Conservation (phyloP, 1,140 invertebrate genomes). For the Habropoda laboriosa region DNA sequence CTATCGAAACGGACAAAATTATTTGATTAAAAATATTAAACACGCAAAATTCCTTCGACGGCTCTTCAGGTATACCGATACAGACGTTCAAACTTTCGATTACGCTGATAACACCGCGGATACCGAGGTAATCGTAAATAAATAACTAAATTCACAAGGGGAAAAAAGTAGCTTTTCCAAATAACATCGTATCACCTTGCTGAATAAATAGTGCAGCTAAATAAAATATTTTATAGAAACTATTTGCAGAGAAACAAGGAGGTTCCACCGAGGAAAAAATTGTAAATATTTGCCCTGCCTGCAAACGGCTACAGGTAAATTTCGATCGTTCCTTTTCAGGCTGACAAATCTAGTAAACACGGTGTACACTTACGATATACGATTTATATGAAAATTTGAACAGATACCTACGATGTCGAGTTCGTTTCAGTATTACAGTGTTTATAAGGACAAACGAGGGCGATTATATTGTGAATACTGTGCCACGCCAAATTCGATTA, state of each 20-base stretch:
- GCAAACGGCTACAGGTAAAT: conserved; percentile 25
- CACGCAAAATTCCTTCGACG: no score
- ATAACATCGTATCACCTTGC: background rate
- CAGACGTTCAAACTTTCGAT: background rate
- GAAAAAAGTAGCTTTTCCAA: background rate
- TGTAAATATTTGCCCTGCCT: conserved; percentile 3
- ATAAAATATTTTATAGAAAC: conserved; percentile 12
- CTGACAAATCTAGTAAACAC: background rate
- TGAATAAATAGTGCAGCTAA: background rate
- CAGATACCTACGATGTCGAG: background rate
- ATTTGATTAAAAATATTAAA: background rate
- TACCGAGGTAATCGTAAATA: conserved; percentile 5
- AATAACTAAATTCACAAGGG: no score
- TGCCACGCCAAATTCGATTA: background rate
- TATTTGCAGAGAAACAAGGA: background rate
- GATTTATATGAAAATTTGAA: background rate
- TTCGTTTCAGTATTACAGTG: conserved; percentile 3
- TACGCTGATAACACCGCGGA: background rate
- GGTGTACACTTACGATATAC: background rate
- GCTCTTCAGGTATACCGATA: background rate
- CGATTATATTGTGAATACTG: conserved; percentile 53
- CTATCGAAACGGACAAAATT: background rate
- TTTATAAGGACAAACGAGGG: conserved; percentile 37
- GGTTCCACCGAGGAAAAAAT: background rate
- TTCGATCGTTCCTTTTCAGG: no score